Base-by-base conservation (phyloP, 35 echinoderm and acorn worm species). In the Heliocidaris erythrogramma region DNA sequence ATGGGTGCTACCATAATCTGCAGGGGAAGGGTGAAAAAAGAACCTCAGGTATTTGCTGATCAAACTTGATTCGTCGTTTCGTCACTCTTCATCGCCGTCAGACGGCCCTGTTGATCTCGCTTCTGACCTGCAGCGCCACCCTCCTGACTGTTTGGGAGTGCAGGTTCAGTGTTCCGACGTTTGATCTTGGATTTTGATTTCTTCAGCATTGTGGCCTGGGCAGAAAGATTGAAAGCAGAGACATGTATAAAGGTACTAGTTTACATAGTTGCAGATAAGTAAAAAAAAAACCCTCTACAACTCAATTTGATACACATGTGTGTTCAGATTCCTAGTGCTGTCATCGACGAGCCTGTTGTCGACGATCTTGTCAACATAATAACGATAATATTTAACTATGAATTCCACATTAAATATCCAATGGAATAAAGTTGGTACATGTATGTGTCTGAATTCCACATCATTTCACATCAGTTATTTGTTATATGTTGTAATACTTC, bases 161-260 rank as follows among this genome's bases (percentile, higher is more conserved):
- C 96, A 5, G 98, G 98, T 92, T 99, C 98, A 30, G 98, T 99
- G 69, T 99, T 99, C 49, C 98, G 50, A 12, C 98, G 96, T 90
- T 97, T 97, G 94, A 99, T 99, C 91, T 97, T 99, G 2, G 95
- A 97, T 92, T 99, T 99, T 13, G 97, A 97, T 94, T 99, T 99
- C 97, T 99, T 99, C 86, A 99, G 95, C 98, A 99, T 97, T 24
- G 98, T 99, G 32, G 98, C 98, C 98, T 99, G 90, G 13, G 31
- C 2, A 92, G 60, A 94, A 30, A 78, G 6, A 86, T 21, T 50
- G 31, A 93, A 93, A 88, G 3, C 42, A 87, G 2, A 78, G 3
- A 5, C 65, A n/a, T 5, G 7, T 27, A 78, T 78, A 78, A 42
- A 85, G 31, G 53, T 27, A n/a, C 4, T 27, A 7, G 27, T 27